Conservation (phyloP, 2,797 vertebrate genomes). For the Varecia variegata region DNA sequence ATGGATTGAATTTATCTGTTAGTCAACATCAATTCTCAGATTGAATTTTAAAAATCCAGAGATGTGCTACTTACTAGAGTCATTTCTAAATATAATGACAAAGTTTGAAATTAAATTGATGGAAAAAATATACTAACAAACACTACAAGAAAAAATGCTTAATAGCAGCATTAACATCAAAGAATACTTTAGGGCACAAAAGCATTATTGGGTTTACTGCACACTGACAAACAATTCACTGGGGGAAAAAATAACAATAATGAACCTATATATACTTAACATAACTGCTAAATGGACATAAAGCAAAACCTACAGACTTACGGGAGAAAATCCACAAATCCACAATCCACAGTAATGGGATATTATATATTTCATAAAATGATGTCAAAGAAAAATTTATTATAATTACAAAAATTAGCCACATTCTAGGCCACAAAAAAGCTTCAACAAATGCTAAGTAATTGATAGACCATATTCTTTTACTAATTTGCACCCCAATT, state of each 20-base stretch:
- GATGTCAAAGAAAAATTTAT: not conserved
- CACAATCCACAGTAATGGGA: not conserved
- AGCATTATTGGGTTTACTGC: not conserved
- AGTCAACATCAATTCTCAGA: not conserved
- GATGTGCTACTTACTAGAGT: not conserved
- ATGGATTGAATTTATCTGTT: not conserved
- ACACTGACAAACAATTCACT: not conserved
- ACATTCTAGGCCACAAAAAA: not conserved
- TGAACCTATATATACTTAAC: not conserved
- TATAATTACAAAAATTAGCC: not conserved
- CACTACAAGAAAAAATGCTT: not conserved
- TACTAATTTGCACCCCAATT: not conserved
- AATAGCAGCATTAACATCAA: not conserved
- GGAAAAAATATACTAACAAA: not conserved
- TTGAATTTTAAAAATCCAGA: not conserved
- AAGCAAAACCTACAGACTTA: not conserved
- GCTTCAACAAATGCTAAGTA: not conserved
- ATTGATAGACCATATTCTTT: not conserved
- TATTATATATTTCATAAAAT: conserved; percentile 5
- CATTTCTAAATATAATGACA: not conserved
- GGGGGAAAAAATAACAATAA: not conserved
- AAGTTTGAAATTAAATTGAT: not conserved
- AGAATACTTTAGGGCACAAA: not conserved
- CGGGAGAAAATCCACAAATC: not conserved
- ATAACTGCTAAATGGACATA: not conserved